These are phyloP conservation scores for Zaprionus gabonicus DNA, from an alignment of 1,140 invertebrate genomes.

Conservation along the genomic window DNA sequence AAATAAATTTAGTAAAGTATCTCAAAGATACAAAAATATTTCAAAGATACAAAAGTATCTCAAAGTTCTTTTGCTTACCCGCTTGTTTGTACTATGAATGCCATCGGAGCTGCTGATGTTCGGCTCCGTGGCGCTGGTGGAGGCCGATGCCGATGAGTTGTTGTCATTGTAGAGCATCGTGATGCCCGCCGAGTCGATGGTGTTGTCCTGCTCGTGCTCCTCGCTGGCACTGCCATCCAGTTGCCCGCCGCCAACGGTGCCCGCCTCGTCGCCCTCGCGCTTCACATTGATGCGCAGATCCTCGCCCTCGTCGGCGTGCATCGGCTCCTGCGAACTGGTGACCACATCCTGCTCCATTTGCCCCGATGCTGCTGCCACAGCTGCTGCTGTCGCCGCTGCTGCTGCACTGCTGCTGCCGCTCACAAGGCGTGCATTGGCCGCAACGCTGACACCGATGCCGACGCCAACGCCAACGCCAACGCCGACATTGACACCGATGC, in stretches of 20 bases:
- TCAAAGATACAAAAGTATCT: neutral
- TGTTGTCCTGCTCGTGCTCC: slow-evolving; percentile 89
- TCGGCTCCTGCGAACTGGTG: slow-evolving; percentile 89
- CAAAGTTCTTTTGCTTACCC: slow-evolving; percentile 56
- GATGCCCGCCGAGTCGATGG: slow-evolving; percentile 87
- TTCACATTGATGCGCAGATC: slow-evolving; percentile 81
- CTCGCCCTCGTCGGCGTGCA: slow-evolving; percentile 81
- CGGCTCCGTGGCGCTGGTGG: slow-evolving; percentile 74
- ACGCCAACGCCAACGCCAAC: slow-evolving; percentile 29
- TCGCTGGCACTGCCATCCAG: slow-evolving; percentile 51
- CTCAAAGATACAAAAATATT: neutral
- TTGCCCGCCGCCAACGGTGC: neutral
- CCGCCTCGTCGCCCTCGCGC: slow-evolving; percentile 52
- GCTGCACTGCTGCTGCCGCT: slow-evolving; percentile 19
- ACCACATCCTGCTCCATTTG: slow-evolving; percentile 87
- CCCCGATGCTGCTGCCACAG: neutral
- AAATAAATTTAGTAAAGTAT: neutral
- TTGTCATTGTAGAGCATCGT: slow-evolving; percentile 71
- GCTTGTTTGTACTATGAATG: slow-evolving; percentile 84
- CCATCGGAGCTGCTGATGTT: slow-evolving; percentile 82
- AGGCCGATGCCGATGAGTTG: slow-evolving; percentile 71
- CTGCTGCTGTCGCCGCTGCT: slow-evolving; percentile 18
- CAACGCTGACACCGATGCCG: slow-evolving; percentile 10
- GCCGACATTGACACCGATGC: slow-evolving; percentile 36
- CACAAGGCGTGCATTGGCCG: slow-evolving; percentile 5